Base-by-base conservation (phyloP, 2,888 invertebrate genomes). In the Chironomus tentans region DNA sequence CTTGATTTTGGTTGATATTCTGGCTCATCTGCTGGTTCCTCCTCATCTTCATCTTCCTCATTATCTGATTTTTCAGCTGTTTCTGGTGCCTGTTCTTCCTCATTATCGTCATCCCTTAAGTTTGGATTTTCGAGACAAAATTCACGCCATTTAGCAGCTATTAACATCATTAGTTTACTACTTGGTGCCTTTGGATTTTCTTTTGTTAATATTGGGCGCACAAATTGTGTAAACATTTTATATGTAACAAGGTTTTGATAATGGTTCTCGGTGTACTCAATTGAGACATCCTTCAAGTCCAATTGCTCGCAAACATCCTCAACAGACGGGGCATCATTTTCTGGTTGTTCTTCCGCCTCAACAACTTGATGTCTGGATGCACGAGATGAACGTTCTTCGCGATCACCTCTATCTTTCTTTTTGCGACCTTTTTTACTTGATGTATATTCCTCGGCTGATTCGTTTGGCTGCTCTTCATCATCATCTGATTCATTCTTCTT, bases 121-220 rank as follows among this genome's bases (percentile, higher is more conserved):
- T 92, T 88, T 0, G 94, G 93, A 85, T 94, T 94, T 10, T 89
- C 86, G 80, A 92, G 92, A 74, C 92, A 92, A 85, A 98, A 99
- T 82, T 98, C 92, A 24, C 97, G 89, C 97, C 98, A 99, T 82
- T 98, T 98, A 0, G 98, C 98, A 0, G 96, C 96, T 18, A 98
- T 94, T 78, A 98, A 85, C 91, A 96, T 95, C 91, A 97, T 96
- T 77, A 98, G 86, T 83, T 97, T 98, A 2, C 95, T 92, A 84
- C 95, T 93, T 75, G 95, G 94, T 80, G 90, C 89, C 84, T 91
- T 91, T 3, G 97, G 96, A 85, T 98, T 97, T 83, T 96, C 96
- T 84, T 96, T 95, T 61, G 94, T 92, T 73, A 98, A 86, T 77
- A 96, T 86, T 4, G 97, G 98, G 61, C 97, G 88, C 65, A 97